Evolutionary conservation across 2,888 invertebrate genomes (phyloP).

Genomic region (Drosophila tanythrix): DNA sequence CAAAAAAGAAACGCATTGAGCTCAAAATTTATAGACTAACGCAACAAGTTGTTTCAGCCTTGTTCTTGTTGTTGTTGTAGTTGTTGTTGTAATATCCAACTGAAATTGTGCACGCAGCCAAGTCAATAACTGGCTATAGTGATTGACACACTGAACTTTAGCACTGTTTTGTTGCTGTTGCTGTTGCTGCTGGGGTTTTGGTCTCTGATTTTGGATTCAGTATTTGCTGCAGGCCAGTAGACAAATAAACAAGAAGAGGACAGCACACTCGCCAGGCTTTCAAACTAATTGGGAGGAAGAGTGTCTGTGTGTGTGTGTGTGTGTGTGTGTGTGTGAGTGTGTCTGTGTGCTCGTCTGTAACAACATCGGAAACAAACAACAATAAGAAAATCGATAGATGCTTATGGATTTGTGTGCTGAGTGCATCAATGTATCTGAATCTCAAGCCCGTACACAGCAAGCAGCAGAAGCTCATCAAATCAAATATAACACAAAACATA

Average conservation of each 20-base stretch:
- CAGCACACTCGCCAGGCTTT: slow-evolving; percentile 35
- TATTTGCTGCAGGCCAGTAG: slow-evolving; percentile 32
- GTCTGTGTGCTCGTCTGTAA: slow-evolving; percentile 25
- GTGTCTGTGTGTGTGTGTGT: slow-evolving; percentile 25
- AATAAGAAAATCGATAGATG: slow-evolving; percentile 63
- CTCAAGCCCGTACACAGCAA: slow-evolving; percentile 48
- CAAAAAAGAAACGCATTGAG: slow-evolving; percentile 4
- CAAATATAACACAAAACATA: slow-evolving; percentile 64
- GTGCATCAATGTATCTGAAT: slow-evolving; percentile 73
- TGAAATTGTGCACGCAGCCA: slow-evolving; percentile 30
- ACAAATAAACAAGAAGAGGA: slow-evolving; percentile 44
- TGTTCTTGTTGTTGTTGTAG: not conserved
- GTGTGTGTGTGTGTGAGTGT: slow-evolving; percentile 28
- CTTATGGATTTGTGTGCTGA: slow-evolving; percentile 54
- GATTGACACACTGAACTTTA: slow-evolving; percentile 59
- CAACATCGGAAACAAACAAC: slow-evolving; percentile 34
- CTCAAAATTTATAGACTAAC: not conserved
- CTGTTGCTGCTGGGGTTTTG: slow-evolving; percentile 3
- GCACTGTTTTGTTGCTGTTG: not conserved
- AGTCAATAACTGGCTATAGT: slow-evolving; percentile 43
- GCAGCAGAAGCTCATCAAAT: slow-evolving; percentile 51
- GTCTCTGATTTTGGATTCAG: slow-evolving; percentile 1
- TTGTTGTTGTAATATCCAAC: slow-evolving; percentile 27
- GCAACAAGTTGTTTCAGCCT: slow-evolving; percentile 45
- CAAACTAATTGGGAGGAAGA: slow-evolving; percentile 64